Percentiles rank a stretch among this genome's conserved stretches.
Conservation (phyloP, 2,888 invertebrate species). For the Andrena trimmerana region DNA sequence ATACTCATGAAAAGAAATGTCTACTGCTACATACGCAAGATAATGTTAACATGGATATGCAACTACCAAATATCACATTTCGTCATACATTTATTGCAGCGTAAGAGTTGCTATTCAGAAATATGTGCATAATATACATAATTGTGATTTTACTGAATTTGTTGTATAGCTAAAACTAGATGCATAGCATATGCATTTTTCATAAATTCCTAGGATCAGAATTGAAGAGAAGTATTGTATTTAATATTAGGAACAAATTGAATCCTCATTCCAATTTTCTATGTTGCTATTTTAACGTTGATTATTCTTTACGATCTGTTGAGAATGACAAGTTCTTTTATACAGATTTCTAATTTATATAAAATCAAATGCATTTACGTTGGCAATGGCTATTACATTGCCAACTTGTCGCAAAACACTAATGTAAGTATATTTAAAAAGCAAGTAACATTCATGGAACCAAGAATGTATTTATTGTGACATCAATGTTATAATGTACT, state of each 20-base stretch:
- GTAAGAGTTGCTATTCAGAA: constrained; percentile 3
- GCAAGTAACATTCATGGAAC: constrained; percentile 3
- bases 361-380: constrained; percentile 23
- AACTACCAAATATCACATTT: constrained; percentile 27
- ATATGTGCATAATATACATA: constrained; percentile 8
- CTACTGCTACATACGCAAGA: constrained; percentile 15
- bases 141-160: constrained; percentile 22
- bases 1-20: constrained; percentile 35
- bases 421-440: constrained; percentile 27
- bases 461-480: constrained; percentile 24
- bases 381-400: constrained; percentile 10
- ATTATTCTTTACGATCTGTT: constrained; percentile 1
- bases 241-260: constrained; percentile 13
- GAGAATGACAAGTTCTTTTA: constrained; percentile 8
- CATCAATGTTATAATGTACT: not conserved
- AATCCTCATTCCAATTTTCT: constrained; percentile 45
- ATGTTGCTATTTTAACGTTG: constrained; percentile 11
- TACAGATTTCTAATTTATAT: constrained; percentile 23
- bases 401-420: not conserved
- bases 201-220: constrained; percentile 11
- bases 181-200: constrained; percentile 24
- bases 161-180: constrained; percentile 16
- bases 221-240: not conserved
- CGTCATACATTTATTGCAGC: constrained; percentile 28
- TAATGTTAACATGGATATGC: constrained; percentile 8